A percentile compares a stretch with the other conserved stretches of the same genome.
Conservation (phyloP, 2,113 vertebrate genomes). For the Regulus satrapa region DNA sequence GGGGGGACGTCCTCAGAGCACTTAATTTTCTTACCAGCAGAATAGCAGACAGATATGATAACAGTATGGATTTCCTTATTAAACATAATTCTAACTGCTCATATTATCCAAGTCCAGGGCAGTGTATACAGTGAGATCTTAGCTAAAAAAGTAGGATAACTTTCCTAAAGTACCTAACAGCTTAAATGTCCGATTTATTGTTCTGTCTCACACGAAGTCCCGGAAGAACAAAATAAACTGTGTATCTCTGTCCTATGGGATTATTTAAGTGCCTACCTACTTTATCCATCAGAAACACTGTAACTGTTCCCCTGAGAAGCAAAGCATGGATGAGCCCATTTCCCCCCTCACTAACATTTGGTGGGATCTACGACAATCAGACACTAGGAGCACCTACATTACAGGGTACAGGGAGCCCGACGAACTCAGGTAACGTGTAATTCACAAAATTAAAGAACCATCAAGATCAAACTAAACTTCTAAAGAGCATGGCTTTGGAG, state of each 20-base stretch:
- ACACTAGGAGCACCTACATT: fast-evolving
- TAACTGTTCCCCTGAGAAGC: neutral
- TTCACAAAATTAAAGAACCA: neutral
- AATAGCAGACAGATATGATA: neutral
- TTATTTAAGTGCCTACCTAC: neutral
- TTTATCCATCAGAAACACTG: neutral
- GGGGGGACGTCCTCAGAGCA: neutral
- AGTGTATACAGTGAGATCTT: neutral
- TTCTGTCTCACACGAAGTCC: neutral
- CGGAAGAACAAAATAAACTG: neutral
- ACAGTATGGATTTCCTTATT: neutral
- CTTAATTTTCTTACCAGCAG: neutral
- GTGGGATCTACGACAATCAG: neutral
- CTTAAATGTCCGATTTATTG: neutral
- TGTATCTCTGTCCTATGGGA: neutral
- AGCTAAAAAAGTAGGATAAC: neutral
- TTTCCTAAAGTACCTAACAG: neutral
- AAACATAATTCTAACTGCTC: neutral
- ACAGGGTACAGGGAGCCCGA: fast-evolving
- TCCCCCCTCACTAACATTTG: neutral
- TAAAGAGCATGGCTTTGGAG: neutral
- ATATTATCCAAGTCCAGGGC: neutral
- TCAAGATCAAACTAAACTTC: neutral
- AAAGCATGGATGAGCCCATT: neutral
- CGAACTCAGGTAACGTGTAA: neutral